Evolutionary conservation across 2,113 vertebrate genomes (phyloP).

Genomic region (Probosciger aterrimus): DNA sequence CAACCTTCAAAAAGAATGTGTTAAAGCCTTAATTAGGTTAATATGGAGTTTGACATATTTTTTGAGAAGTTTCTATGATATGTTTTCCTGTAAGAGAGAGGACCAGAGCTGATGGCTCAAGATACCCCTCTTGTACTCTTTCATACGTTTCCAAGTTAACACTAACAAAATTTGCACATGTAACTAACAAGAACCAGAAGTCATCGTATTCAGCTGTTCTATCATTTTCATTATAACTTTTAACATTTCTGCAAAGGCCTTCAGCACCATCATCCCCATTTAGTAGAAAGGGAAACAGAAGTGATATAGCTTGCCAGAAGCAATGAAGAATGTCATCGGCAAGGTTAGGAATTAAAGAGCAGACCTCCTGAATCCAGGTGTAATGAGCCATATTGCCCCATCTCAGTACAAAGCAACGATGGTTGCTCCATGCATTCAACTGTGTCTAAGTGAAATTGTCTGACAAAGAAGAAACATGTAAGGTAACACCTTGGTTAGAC

Average conservation of each 20-base stretch:
- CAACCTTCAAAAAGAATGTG: not conserved
- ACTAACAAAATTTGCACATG: not conserved
- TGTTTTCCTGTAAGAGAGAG: not conserved
- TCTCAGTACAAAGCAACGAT: not conserved
- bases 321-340: not conserved
- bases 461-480: not conserved
- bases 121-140: not conserved
- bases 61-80: not conserved
- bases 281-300: not conserved
- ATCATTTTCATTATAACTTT: not conserved
- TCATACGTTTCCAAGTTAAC: not conserved
- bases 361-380: not conserved
- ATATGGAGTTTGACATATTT: not conserved
- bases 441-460: not conserved
- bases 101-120: not conserved
- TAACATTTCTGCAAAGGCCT: not conserved
- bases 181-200: not conserved
- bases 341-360: not conserved
- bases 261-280: not conserved
- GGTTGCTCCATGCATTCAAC: not conserved
- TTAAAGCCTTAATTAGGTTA: not conserved
- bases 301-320: not conserved
- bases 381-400: not conserved
- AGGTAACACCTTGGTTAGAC: not conserved
- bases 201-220: not conserved